Conservation (phyloP, 2,113 vertebrate species). For the Marmota flaviventris region DNA sequence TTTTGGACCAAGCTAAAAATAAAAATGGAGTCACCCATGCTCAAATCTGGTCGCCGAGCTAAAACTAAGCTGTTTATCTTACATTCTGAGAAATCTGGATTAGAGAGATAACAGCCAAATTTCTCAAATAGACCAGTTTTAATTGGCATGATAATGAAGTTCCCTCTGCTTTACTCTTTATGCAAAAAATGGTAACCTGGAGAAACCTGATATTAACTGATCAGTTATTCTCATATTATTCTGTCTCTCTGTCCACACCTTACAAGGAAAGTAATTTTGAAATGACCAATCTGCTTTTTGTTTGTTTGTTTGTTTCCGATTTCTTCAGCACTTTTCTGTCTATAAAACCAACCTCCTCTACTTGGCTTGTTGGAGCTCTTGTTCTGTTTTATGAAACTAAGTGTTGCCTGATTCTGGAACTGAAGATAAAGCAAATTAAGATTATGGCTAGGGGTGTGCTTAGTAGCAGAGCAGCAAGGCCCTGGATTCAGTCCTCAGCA, state of each 20-base stretch:
- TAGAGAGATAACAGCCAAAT: not conserved
- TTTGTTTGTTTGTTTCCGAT: not conserved
- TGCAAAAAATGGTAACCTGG: not conserved
- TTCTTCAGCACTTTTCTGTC: not conserved
- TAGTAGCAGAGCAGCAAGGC: not conserved
- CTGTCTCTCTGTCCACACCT: not conserved
- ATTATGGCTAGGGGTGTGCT: not conserved
- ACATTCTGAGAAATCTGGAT: not conserved
- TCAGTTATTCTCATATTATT: not conserved
- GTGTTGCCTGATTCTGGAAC: not conserved
- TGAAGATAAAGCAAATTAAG: not conserved
- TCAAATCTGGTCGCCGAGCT: not conserved
- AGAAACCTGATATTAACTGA: not conserved
- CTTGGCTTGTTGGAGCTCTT: not conserved
- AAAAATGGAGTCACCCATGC: not conserved
- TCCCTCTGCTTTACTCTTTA: not conserved
- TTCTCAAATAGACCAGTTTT: not conserved
- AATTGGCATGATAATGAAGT: not conserved
- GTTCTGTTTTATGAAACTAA: not conserved
- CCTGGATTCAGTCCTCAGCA: not conserved
- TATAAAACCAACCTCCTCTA: not conserved
- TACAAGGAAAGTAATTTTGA: not conserved
- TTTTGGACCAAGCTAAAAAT: not conserved
- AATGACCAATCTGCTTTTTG: not conserved
- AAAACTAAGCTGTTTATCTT: not conserved